Percentiles rank a stretch among this genome's conserved stretches.
Conservation (phyloP, 2,888 invertebrate genomes). For the Cylloceria caligata region DNA sequence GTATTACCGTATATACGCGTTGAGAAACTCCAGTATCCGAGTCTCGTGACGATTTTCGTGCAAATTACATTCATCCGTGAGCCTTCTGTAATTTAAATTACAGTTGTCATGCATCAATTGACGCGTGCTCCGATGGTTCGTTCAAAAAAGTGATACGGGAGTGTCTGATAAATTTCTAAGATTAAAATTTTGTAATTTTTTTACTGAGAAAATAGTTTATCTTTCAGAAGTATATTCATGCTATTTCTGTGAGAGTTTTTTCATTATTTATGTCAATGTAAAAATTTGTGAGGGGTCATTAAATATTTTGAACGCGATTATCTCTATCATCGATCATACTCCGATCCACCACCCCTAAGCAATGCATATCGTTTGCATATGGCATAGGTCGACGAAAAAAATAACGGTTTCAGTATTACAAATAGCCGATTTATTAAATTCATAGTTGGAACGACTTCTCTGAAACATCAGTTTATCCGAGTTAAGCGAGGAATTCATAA, state of each 20-base stretch:
- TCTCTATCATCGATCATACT: too few relatives aligned
- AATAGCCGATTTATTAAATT: neutral
- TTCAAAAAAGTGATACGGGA: neutral
- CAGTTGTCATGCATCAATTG: too few relatives aligned
- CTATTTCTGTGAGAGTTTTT: too few relatives aligned
- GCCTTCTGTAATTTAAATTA: neutral
- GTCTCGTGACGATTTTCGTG: constrained; percentile 31
- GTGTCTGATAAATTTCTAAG: too few relatives aligned
- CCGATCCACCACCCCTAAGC: too few relatives aligned
- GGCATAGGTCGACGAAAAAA: neutral
- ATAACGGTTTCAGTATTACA: neutral
- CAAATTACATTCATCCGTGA: constrained; percentile 38
- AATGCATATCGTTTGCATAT: too few relatives aligned
- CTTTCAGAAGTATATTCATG: too few relatives aligned
- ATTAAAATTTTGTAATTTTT: too few relatives aligned
- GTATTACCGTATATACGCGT: constrained; percentile 8
- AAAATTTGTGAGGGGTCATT: too few relatives aligned
- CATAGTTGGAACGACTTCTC: neutral
- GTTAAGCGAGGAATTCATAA: neutral
- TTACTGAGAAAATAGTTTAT: too few relatives aligned
- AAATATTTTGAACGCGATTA: too few relatives aligned
- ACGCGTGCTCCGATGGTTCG: neutral
- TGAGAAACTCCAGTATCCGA: neutral
- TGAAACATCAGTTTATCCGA: neutral
- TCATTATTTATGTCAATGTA: too few relatives aligned